Evolutionary conservation across 1,140 invertebrate species (phyloP).

Genomic region (Ceratoteleas bidentatus): DNA sequence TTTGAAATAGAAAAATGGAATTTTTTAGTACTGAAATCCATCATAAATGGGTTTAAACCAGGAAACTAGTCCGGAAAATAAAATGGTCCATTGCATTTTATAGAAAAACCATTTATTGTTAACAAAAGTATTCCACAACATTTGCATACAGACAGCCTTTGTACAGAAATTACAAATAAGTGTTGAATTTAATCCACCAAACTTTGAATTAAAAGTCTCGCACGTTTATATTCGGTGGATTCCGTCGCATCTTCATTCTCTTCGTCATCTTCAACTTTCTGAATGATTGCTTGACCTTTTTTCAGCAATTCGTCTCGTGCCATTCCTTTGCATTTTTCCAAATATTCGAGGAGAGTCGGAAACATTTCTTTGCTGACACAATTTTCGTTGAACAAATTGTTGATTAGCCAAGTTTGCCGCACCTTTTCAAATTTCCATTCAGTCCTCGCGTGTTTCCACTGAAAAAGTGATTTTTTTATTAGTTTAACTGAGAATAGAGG

Average conservation of each 20-base stretch:
- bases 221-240: constrained; percentile 80
- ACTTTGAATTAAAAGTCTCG: constrained; percentile 81
- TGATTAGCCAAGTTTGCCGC: constrained; percentile 87
- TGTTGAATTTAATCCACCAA: constrained; percentile 67
- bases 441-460: constrained; percentile 86
- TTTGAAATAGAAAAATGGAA: background rate
- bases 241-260: constrained; percentile 67
- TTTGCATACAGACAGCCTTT: background rate
- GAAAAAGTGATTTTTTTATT: constrained; percentile 12
- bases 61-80: no score
- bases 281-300: constrained; percentile 83
- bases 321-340: constrained; percentile 85
- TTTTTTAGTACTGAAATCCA: no score
- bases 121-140: no score
- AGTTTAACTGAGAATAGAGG: no score
- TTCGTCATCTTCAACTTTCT: constrained; percentile 71
- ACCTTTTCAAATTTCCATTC: constrained; percentile 91
- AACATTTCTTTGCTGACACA: constrained; percentile 84
- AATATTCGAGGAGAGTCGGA: constrained; percentile 86
- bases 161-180: background rate
- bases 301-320: constrained; percentile 83
- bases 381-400: constrained; percentile 84
- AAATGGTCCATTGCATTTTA: background rate
- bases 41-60: no score
- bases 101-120: background rate